Conservation (phyloP, 2,113 vertebrate species). For the Catharus bicknelli region DNA sequence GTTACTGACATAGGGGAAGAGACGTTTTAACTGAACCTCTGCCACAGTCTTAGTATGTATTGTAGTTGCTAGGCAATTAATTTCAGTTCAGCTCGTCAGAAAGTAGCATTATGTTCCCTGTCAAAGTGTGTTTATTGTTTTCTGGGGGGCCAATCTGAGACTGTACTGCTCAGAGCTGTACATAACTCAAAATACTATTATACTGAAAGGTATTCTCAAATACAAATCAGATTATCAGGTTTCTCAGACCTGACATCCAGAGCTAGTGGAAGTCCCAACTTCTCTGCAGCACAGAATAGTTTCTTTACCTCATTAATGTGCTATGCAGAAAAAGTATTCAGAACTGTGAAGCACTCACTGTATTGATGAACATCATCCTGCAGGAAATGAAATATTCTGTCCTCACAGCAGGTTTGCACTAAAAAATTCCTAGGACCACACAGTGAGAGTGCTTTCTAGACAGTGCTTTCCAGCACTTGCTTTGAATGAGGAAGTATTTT, state of each 20-base stretch:
- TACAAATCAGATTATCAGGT: neutral
- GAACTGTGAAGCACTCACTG: neutral
- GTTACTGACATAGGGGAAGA: accelerated
- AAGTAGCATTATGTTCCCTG: neutral
- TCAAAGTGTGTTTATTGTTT: neutral
- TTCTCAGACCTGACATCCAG: neutral
- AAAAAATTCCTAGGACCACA: constrained; percentile 20
- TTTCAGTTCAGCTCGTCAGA: neutral
- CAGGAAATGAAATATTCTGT: constrained; percentile 15
- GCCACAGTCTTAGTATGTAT: neutral
- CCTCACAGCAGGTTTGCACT: neutral
- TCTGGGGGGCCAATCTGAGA: neutral
- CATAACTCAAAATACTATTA: neutral
- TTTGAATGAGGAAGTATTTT: neutral
- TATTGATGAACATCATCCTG: neutral
- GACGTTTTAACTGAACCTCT: neutral
- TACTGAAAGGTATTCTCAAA: neutral
- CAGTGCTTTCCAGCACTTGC: neutral
- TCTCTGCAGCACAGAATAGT: neutral
- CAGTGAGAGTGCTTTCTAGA: neutral
- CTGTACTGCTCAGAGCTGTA: accelerated
- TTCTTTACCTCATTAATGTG: neutral
- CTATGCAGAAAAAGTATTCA: neutral
- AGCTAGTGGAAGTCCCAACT: neutral
- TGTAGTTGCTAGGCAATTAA: neutral